These are phyloP conservation scores for Coleophora flavipennella DNA, from an alignment of 2,888 invertebrate genomes.

Conservation along the genomic window DNA sequence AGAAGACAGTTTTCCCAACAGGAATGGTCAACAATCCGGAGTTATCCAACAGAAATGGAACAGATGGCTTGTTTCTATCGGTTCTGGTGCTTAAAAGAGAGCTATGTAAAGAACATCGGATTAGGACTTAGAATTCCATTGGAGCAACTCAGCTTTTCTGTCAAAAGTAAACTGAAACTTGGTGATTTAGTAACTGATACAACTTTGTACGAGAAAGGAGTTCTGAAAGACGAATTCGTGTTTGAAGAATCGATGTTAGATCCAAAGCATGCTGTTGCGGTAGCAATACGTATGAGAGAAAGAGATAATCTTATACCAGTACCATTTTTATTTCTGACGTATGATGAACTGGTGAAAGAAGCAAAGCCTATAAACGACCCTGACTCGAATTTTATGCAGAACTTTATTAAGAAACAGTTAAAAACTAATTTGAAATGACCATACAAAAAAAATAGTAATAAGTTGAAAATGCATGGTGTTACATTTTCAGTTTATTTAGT, in stretches of 20 bases:
- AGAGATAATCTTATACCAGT: slow-evolving; percentile 20
- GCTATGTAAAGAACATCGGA: slow-evolving; percentile 93
- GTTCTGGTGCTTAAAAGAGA: slow-evolving; percentile 95
- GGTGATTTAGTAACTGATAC: slow-evolving; percentile 74
- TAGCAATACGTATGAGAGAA: slow-evolving; percentile 70
- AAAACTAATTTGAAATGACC: slow-evolving; percentile 15
- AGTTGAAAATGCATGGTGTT: background rate
- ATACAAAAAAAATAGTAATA: no score
- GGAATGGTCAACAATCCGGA: slow-evolving; percentile 86
- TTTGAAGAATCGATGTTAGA: slow-evolving; percentile 90
- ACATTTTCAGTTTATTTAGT: background rate
- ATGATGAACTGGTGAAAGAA: slow-evolving; percentile 73
- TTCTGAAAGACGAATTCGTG: slow-evolving; percentile 74
- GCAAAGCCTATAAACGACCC: slow-evolving; percentile 48
- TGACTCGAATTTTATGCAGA: slow-evolving; percentile 69
- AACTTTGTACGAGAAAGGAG: slow-evolving; percentile 74
- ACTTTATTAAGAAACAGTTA: slow-evolving; percentile 73
- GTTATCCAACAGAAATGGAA: slow-evolving; percentile 69
- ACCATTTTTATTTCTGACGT: slow-evolving; percentile 69
- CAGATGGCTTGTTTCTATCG: slow-evolving; percentile 87
- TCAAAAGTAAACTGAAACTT: slow-evolving; percentile 67
- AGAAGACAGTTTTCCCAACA: slow-evolving; percentile 81
- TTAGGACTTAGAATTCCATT: slow-evolving; percentile 87
- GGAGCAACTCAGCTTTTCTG: slow-evolving; percentile 81
- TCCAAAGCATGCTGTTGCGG: slow-evolving; percentile 83